Base-by-base conservation (phyloP, 2,113 vertebrate genomes). In the Limanda limanda region DNA sequence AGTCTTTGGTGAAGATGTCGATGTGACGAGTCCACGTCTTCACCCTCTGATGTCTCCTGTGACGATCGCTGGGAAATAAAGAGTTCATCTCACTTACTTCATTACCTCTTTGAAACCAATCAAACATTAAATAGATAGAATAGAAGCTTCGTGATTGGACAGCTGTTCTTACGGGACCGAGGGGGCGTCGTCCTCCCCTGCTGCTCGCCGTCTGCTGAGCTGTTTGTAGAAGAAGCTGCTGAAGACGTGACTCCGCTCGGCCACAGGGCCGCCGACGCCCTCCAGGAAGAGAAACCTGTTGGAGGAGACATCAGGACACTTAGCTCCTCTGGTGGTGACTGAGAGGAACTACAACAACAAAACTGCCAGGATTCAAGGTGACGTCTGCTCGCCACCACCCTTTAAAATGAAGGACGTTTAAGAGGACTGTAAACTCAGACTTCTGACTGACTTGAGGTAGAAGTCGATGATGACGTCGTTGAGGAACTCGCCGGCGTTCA, bases 381-480 rank as follows among this genome's bases (percentile, higher is more conserved):
- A 37, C 35, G 35, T 10, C 8, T 37, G 35, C 35, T 31, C 27
- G 27, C 27, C 27, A 31, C 5, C 27, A 31, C 27, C 35, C 35
- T 37, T 37, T 10, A 37, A 8, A 37, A 37, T 37, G 8, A 37
- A 10, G 35, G 7, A 10, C 8, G 1, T 1, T 37, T 37, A 37
- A 37, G 35, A 37, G 8, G 35, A 37, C 35, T 9, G 6, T 37
- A 37, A 8, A 37, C 35, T 37, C 35, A 37, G 35, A 37, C 8
- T 10, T 37, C 8, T 37, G 8, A 37, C 96, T 95, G 82, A 99
- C 98, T 98, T 98, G 71, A 99, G 97, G 85, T 99, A 99, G 92
- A 99, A 99, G 91, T 99, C 98, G 78, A 98, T 98, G 85, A 99
- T 98, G 74, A 99, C 97, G 82, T 99, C 98, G 77, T 99, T 99